Conservation (phyloP, 2,113 vertebrate genomes). For the Lepisosteus osseus region DNA sequence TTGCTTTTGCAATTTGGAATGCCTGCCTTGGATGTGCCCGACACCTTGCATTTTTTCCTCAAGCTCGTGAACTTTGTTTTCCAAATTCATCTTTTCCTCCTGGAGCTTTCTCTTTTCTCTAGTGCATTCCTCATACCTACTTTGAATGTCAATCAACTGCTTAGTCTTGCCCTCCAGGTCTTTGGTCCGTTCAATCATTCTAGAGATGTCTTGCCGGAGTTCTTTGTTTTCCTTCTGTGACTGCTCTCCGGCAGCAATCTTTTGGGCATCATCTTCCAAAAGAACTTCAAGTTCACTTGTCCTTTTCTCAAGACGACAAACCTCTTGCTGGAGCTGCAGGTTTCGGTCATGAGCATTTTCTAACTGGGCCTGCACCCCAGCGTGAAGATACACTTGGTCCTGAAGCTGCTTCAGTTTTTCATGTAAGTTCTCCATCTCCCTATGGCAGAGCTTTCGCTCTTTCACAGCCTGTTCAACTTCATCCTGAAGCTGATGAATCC, state of each 20-base stretch:
- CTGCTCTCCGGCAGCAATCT: conserved; percentile 40
- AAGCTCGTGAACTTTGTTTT: conserved; percentile 36
- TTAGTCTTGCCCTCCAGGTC: conserved; percentile 40
- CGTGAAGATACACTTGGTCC: conserved; percentile 26
- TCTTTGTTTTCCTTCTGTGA: conserved; percentile 53
- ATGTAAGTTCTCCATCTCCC: conserved; percentile 36
- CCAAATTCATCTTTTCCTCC: conserved; percentile 44
- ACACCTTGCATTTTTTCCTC: conserved; percentile 41
- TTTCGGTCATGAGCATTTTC: conserved; percentile 56
- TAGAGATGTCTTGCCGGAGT: conserved; percentile 44
- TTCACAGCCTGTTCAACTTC: conserved; percentile 30
- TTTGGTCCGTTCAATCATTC: conserved; percentile 45
- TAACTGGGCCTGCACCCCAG: conserved; percentile 53
- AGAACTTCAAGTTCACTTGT: conserved; percentile 50
- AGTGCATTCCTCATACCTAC: conserved; percentile 43
- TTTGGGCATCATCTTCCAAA: conserved; percentile 37
- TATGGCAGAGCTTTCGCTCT: conserved; percentile 41
- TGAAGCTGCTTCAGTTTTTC: conserved; percentile 45
- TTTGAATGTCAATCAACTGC: conserved; percentile 30
- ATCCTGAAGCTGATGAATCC: neutral
- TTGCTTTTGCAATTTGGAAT: conserved; percentile 36
- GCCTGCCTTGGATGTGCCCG: conserved; percentile 27
- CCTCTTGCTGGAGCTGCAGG: conserved; percentile 50
- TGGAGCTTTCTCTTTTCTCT: conserved; percentile 42
- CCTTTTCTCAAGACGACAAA: conserved; percentile 61